phyloP scores from a whole-genome alignment of 2,888 invertebrate genomes.

The Fragum whitleyi region DNA sequence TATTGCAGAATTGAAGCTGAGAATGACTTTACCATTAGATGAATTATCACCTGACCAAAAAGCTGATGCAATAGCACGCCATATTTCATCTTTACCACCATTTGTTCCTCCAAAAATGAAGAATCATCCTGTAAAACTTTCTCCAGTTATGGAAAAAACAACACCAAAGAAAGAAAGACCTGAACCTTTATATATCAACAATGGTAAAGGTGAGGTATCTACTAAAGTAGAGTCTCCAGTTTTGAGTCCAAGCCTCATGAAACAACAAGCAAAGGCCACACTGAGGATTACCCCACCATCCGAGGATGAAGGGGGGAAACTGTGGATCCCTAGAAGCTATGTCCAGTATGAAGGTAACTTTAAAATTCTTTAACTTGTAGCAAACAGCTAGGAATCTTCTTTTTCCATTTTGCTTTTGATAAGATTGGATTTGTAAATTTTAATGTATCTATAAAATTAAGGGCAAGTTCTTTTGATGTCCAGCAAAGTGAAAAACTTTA shows the following conservation, averaged over 20 bases:
- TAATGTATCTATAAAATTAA: too few species aligned
- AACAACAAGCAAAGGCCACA: constrained; percentile 68
- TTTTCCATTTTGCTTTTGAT: too few species aligned
- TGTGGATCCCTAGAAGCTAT: constrained; percentile 71
- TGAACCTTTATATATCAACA: constrained; percentile 43
- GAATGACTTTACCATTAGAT: constrained; percentile 64
- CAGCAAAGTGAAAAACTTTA: too few species aligned
- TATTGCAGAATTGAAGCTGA: constrained; percentile 68
- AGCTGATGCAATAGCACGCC: constrained; percentile 74
- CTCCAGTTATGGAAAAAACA: constrained; percentile 73
- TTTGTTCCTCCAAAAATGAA: constrained; percentile 80
- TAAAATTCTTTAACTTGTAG: neutral
- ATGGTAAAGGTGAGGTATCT: neutral
- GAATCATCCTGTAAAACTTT: constrained; percentile 70
- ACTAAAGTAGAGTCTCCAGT: constrained; percentile 49
- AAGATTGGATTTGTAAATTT: too few species aligned
- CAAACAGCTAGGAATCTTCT: too few species aligned
- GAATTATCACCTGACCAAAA: constrained; percentile 71
- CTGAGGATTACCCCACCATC: constrained; percentile 71
- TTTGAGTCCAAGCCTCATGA: constrained; percentile 65
- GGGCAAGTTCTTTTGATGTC: too few species aligned
- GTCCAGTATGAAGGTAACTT: constrained; percentile 20
- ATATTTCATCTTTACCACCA: constrained; percentile 75
- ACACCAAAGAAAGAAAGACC: constrained; percentile 58
- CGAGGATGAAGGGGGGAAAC: constrained; percentile 69